These are phyloP conservation scores for Hystrix cristata DNA, from an alignment of 2,113 vertebrate species.

Conservation along the genomic window DNA sequence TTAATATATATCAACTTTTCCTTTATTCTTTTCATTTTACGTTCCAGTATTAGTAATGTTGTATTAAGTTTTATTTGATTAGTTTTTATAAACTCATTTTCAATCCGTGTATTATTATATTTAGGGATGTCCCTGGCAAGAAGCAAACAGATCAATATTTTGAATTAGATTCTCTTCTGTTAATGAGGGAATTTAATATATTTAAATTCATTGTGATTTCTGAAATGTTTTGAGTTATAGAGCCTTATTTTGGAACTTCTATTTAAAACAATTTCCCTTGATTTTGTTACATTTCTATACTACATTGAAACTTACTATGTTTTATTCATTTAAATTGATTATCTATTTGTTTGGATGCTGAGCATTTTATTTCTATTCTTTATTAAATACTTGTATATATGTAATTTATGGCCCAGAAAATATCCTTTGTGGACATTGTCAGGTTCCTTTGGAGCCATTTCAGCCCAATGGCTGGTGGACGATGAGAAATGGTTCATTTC, in stretches of 20 bases:
- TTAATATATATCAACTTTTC: neutral
- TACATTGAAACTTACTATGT: neutral
- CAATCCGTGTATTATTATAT: neutral
- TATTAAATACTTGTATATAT: neutral
- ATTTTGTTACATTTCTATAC: neutral
- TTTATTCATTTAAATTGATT: constrained; percentile 16
- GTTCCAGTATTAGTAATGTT: neutral
- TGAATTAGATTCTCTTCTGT: neutral
- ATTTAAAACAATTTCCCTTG: neutral
- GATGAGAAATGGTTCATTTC: neutral
- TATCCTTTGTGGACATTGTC: neutral
- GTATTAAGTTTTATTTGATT: constrained; percentile 4
- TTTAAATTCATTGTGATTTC: constrained; percentile 30
- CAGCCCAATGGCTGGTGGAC: neutral
- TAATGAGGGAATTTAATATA: constrained; percentile 6
- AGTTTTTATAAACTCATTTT: neutral
- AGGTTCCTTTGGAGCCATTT: neutral
- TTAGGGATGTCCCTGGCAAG: neutral
- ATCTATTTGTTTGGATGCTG: neutral
- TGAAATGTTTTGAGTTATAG: neutral
- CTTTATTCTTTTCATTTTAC: neutral
- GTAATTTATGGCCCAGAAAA: neutral
- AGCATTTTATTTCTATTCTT: neutral
- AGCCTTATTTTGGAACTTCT: constrained; percentile 19
- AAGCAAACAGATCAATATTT: neutral